phyloP scores from a whole-genome alignment of 2,113 vertebrate genomes.

The Phoxinus phoxinus region DNA sequence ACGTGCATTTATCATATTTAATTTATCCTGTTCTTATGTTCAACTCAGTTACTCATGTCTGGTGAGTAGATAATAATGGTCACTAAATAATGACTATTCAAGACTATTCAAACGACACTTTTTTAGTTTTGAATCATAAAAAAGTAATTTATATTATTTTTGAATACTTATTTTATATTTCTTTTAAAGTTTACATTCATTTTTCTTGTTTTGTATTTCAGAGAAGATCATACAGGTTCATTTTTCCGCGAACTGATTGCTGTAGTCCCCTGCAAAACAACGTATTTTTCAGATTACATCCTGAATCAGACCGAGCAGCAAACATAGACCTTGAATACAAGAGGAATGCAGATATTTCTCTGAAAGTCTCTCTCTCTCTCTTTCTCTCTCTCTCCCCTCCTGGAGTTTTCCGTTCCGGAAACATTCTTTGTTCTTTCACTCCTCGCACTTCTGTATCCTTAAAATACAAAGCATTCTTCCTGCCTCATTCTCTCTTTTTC shows the following conservation, averaged over 20 bases:
- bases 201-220: background rate
- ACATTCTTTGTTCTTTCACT: conserved; percentile 37
- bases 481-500: conserved; percentile 8
- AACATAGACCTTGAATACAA: background rate
- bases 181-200: background rate
- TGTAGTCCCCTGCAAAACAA: background rate
- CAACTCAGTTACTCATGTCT: no score
- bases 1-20: no score
- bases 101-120: background rate
- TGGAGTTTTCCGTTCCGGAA: conserved; percentile 3
- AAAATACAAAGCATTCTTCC: conserved; percentile 16
- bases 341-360: conserved; percentile 10
- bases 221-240: background rate
- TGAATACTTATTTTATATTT: no score
- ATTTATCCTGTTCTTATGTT: no score
- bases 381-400: background rate
- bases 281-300: background rate
- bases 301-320: background rate
- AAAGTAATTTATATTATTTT: background rate
- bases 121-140: background rate
- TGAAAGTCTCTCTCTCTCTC: background rate
- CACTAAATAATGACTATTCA: no score
- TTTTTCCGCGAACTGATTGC: background rate
- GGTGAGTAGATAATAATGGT: background rate
- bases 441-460: conserved; percentile 13